Percentiles rank a stretch among this genome's conserved stretches.
Evolutionary conservation across 2,888 invertebrate species (phyloP).

Genomic region (Scrobipalpa atriplicella): DNA sequence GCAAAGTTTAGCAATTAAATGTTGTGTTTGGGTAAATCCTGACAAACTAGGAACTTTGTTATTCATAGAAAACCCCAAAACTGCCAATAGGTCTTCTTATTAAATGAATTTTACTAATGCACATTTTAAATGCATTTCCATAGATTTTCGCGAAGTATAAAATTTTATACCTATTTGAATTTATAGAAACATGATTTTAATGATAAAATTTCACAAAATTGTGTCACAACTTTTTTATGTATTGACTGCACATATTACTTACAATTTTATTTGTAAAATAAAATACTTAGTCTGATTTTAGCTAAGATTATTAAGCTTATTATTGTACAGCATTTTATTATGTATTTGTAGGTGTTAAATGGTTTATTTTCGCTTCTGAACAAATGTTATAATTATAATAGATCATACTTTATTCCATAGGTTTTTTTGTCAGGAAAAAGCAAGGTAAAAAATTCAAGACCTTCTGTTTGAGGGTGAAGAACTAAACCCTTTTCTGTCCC

Average conservation of each 20-base stretch:
- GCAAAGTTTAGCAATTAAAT: too few relatives aligned
- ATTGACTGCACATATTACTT: background rate
- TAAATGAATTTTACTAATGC: background rate
- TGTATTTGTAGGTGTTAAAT: conserved; percentile 27
- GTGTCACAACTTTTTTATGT: background rate
- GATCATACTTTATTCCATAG: background rate
- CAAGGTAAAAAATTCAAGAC: background rate
- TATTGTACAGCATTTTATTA: conserved; percentile 33
- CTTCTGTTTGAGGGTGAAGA: background rate
- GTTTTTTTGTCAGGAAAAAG: background rate
- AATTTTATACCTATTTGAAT: background rate
- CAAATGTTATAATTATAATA: background rate
- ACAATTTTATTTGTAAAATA: background rate
- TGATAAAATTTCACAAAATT: background rate
- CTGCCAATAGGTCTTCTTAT: conserved; percentile 3
- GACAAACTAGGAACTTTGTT: background rate
- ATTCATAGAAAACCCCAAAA: background rate
- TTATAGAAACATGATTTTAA: background rate
- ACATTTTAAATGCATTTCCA: background rate
- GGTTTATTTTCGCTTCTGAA: conserved; percentile 5
- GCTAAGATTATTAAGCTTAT: conserved; percentile 29
- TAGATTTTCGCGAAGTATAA: background rate
- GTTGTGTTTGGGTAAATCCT: too few relatives aligned
- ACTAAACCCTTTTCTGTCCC: background rate
- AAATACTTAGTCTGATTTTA: conserved; percentile 11